Evolutionary conservation across 2,113 vertebrate genomes (phyloP).

Genomic region (Lanius collurio): DNA sequence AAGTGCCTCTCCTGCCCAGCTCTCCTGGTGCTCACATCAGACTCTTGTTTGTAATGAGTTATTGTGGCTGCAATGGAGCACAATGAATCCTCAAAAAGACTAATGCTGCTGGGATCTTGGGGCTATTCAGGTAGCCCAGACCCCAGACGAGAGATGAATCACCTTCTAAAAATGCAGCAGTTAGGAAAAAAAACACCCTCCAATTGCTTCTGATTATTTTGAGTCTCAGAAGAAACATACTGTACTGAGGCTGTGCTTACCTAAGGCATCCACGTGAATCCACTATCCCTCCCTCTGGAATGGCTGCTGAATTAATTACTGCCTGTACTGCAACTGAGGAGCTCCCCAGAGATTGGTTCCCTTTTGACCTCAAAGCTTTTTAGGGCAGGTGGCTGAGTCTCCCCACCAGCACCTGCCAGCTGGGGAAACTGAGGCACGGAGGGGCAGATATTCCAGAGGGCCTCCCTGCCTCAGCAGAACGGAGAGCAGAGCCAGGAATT

Average conservation of each 20-base stretch:
- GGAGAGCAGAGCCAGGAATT: not conserved
- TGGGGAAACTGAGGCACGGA: not conserved
- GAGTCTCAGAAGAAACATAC: slow-evolving; percentile 22
- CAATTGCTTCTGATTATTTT: slow-evolving; percentile 34
- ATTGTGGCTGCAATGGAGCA: not conserved
- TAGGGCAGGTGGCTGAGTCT: not conserved
- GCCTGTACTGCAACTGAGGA: not conserved
- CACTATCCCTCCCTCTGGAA: not conserved
- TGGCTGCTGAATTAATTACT: slow-evolving; percentile 4
- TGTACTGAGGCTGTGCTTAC: slow-evolving; percentile 28
- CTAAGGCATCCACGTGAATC: slow-evolving; percentile 10
- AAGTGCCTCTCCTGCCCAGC: not conserved
- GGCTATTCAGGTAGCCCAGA: not conserved
- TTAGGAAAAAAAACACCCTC: not conserved
- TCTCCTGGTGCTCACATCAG: not conserved
- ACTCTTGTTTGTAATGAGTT: slow-evolving; percentile 19
- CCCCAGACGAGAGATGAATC: slow-evolving; percentile 46
- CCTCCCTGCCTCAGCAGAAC: not conserved
- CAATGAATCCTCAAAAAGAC: slow-evolving; percentile 4
- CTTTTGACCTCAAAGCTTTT: not conserved
- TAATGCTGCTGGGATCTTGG: slow-evolving; percentile 23
- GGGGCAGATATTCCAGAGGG: not conserved
- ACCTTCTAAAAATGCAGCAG: slow-evolving; percentile 43
- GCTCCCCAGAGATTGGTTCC: not conserved
- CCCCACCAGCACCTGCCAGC: not conserved